Base-by-base conservation (phyloP, 2,113 vertebrate genomes). In the Odontophorus gujanensis region DNA sequence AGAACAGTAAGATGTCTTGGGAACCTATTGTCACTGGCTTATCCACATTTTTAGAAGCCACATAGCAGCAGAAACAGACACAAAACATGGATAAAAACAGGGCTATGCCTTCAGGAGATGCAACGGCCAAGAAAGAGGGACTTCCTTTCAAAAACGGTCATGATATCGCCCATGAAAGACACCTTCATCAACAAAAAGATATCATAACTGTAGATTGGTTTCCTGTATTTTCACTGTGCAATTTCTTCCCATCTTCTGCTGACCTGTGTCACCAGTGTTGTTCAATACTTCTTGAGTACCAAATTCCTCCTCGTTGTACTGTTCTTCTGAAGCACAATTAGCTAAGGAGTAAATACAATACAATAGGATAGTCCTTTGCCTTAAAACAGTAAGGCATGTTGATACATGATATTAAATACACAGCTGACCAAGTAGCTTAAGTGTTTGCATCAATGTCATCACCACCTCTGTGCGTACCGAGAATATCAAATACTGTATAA, bases 401-500 rank as follows among this genome's bases (percentile, higher is more conserved):
- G 68, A 57, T 90, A 82, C 16, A 42, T 73, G 57, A 50, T 72
- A 83, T 51, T 69, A 85, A 93, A 87, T 16, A 55, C 53, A 53
- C 77, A 93, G 62, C 81, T 80, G 89, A 87, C 74, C 89, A 85
- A 97, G 85, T 75, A 86, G 30, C 2, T 0, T 34, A 77, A 92
- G 53, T 67, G 74, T 72, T 89, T 63, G 72, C 77, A 79, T 91
- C 83, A 61, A 38, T 81, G 67, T 89, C 65, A 86, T 93, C 93
- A 87, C 71, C 67, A 81, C 85, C 62, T 90, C 75, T 77, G 74
- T 79, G 84, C 79, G 80, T 85, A 53, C 42, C 1, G 3, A 95
- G 59, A 94, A 58, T 72, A 94, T 71, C 58, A 96, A 93, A 81
- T 21, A 51, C 53, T 71, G 30, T 18, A 82, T 26, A 79, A 89